Base-by-base conservation (phyloP, 2,888 invertebrate genomes). In the Rhagonycha fulva region DNA sequence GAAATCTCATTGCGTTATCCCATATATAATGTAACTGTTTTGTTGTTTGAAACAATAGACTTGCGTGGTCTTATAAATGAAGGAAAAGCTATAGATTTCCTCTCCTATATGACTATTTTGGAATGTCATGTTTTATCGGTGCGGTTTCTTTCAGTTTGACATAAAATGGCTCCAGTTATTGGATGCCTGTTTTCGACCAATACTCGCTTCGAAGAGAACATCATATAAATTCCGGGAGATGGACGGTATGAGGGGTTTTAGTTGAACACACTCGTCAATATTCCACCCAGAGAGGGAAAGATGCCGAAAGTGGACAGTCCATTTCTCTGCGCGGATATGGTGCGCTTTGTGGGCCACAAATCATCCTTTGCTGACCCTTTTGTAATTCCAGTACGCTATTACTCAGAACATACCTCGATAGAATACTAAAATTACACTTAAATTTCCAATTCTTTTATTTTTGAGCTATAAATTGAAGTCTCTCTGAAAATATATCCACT, bases 221-320 rank as follows among this genome's bases (percentile, higher is more conserved):
- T 87, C 87, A 87, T 87, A 87, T 87, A 87, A 87, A 87, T 87
- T 87, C 87, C 87, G 85, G 86, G 85, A 86, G 84, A 85, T 84
- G 84, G 84, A 84, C 84, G 84, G 82, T 80, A 81, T 82, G 85
- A 84, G 84, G 83, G 84, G 80, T 77, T 79, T 79, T 80, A 80
- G 78, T 76, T 72, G 78, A 76, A 78, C 78, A 78, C 78, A 83
- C 84, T 83, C 84, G 85, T 85, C 85, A 84, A 85, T 84, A 84
- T 84, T 84, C 81, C 81, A 82, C 80, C 80, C 79, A 74, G 81
- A 80, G 82, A 81, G 83, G 81, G 81, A 78, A 80, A 83, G 82
- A 83, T 82, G 83, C 83, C 82, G 82, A 81, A 85, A 86, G 86
- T 86, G 87, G 87, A 87, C 87, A 86, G 87, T 86, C 86, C 86